Conservation (phyloP, 2,113 vertebrate genomes). For the Oryzias curvinotus region DNA sequence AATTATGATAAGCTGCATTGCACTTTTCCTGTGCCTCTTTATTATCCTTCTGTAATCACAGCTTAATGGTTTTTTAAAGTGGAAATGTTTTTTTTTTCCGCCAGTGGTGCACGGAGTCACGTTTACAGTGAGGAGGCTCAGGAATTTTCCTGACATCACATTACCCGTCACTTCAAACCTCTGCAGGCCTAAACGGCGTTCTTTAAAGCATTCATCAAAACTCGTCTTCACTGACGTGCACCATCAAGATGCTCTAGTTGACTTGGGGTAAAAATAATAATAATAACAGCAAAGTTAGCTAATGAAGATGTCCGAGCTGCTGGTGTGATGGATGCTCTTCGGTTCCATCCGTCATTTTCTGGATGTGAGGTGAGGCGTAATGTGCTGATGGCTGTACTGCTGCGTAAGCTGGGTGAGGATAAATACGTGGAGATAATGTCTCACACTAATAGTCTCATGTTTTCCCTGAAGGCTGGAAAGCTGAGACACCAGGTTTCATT, state of each 20-base stretch:
- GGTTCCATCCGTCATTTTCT: constrained; percentile 20
- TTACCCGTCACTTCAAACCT: constrained; percentile 4
- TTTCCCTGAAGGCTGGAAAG: constrained; percentile 29
- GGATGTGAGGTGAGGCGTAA: constrained; percentile 38
- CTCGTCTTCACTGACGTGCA: constrained; percentile 36
- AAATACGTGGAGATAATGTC: constrained; percentile 17
- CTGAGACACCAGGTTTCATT: background rate
- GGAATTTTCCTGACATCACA: constrained; percentile 7
- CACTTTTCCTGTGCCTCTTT: too few species aligned
- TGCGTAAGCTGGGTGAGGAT: constrained; percentile 32
- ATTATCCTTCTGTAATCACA: constrained; percentile 3
- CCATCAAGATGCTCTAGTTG: constrained; percentile 3
- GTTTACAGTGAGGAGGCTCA: constrained; percentile 7
- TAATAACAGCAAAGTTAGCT: constrained; percentile 34
- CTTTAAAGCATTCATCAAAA: constrained; percentile 10
- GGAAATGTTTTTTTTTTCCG: constrained; percentile 33
- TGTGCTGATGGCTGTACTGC: constrained; percentile 49
- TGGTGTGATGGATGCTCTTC: constrained; percentile 35
- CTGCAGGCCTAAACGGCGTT: background rate
- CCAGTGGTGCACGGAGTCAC: constrained; percentile 7
- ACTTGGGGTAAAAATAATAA: background rate
- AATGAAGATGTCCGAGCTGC: constrained; percentile 46
- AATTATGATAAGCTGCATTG: too few species aligned
- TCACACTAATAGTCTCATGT: constrained; percentile 30
- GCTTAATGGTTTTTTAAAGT: constrained; percentile 45